Base-by-base conservation (phyloP, 2,797 vertebrate species). In the Spinus pinus region DNA sequence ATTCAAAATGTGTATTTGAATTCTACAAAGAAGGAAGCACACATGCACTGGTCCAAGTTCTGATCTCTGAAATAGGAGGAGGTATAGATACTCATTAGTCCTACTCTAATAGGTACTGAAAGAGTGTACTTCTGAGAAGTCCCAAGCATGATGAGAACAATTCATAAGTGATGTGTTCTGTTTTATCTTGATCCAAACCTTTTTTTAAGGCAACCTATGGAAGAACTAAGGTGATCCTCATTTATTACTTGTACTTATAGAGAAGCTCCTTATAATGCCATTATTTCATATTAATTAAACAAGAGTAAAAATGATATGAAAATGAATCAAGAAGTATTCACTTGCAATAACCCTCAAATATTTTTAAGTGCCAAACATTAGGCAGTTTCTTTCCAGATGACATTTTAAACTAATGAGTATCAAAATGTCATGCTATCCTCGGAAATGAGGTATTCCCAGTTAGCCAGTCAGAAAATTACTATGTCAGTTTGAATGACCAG, bases 381-480 rank as follows among this genome's bases (percentile, higher is more conserved):
- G 24, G 44, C 10, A 8, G 90, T 81, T 94, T 90, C 24, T 92
- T 95, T 95, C 85, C 87, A 95, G 71, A 93, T 88, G 77, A 85
- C 86, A 88, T 95, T 87, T 94, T 82, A 84, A 94, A 94, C n/a
- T 95, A 93, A 94, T 75, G 67, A 85, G 19, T 47, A 89, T 72
- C 79, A 85, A 96, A 96, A 96, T 93, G 81, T 92, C 85, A 93
- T 8, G 20, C 30, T 81, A 42, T 72, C 74, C 42, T 67, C 35
- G 39, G 67, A 91, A 88, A 74, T 44, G 66, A 91, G 51, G 49
- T 64, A 58, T 53, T 35, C 50, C 82, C 57, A 77, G 72, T 92
- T 92, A 95, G 60, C 54, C 87, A 94, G 71, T 93, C 71, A 95
- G 93, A 95, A 95, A 93, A 94, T 87, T 85, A 58, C 35, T 49